phyloP scores from a whole-genome alignment of 92 coral and sea anemone species.

The Actinostola sp. region DNA sequence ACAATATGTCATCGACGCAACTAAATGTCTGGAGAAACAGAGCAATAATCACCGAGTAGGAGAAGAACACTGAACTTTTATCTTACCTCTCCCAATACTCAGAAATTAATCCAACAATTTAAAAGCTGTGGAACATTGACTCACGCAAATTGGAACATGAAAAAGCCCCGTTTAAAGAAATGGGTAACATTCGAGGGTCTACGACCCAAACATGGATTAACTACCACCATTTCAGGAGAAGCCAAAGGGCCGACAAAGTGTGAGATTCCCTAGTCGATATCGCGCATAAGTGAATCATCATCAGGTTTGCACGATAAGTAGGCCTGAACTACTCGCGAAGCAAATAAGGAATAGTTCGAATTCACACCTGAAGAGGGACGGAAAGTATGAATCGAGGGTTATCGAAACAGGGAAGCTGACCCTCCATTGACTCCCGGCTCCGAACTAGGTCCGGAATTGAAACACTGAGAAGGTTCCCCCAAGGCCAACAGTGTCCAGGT shows the following conservation, averaged over 20 bases:
- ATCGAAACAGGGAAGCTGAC: constrained; percentile 25
- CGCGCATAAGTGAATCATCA: not conserved
- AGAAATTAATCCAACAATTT: no score
- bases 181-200: no score
- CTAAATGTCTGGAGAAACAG: no score
- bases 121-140: no score
- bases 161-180: no score
- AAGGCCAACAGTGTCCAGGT: constrained; percentile 32
- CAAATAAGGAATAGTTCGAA: constrained; percentile 1
- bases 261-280: constrained; percentile 21
- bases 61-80: no score
- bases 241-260: constrained; percentile 37
- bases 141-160: no score
- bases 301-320: not conserved
- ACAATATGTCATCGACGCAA: no score
- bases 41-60: no score
- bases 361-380: not conserved
- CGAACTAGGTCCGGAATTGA: constrained; percentile 47
- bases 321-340: constrained; percentile 7
- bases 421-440: constrained; percentile 49
- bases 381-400: not conserved
- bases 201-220: not conserved
- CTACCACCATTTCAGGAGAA: constrained; percentile 18
- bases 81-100: no score
- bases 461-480: constrained; percentile 47